Conservation (phyloP, 2,888 invertebrate genomes). For the Alitta virens region DNA sequence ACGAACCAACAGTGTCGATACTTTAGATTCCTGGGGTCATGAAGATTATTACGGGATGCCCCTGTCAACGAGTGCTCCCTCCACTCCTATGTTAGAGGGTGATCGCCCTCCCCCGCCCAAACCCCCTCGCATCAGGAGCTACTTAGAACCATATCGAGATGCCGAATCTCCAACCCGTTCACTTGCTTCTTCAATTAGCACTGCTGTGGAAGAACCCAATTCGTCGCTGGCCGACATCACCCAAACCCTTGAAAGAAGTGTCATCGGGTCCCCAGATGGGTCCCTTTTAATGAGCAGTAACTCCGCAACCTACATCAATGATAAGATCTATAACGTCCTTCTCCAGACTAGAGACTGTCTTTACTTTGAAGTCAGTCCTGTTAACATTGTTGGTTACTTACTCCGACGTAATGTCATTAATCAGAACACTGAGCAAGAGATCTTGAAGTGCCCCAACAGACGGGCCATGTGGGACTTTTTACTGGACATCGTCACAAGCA, state of each 20-base stretch:
- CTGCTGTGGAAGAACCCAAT: neutral
- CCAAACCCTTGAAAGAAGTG: conserved; percentile 4
- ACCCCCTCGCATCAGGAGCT: neutral
- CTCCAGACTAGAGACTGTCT: conserved; percentile 26
- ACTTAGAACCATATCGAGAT: neutral
- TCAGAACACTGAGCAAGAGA: conserved; percentile 8
- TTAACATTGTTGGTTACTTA: conserved; percentile 19
- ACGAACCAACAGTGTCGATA: too few relatives aligned
- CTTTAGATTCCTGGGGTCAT: too few relatives aligned
- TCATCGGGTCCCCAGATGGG: neutral
- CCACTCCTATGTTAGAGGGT: neutral
- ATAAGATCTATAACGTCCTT: conserved; percentile 25
- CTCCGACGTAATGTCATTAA: conserved; percentile 11
- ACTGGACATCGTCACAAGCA: conserved; percentile 25
- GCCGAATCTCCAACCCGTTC: neutral
- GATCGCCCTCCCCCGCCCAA: neutral
- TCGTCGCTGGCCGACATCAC: conserved; percentile 16
- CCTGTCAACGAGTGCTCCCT: neutral
- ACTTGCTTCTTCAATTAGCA: neutral
- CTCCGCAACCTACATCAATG: neutral
- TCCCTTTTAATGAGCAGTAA: neutral
- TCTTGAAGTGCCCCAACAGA: conserved; percentile 4
- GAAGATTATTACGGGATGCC: neutral
- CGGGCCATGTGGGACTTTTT: conserved; percentile 18
- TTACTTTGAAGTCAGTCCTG: conserved; percentile 21